A percentile compares a stretch with the other conserved stretches of the same genome.
Conservation (phyloP, 2,113 vertebrate genomes). For the Bombycilla garrulus region DNA sequence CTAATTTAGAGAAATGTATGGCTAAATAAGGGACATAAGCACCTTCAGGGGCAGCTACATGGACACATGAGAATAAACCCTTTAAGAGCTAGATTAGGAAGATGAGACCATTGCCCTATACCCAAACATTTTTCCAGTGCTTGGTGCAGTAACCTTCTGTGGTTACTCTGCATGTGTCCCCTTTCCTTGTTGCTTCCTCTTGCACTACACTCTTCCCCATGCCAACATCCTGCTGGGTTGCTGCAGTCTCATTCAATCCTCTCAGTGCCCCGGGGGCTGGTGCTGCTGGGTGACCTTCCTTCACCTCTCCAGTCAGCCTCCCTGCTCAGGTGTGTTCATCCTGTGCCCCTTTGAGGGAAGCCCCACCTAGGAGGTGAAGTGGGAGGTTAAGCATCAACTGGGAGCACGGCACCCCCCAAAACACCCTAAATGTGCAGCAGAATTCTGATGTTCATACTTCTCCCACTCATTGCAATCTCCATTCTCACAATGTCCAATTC, state of each 20-base stretch:
- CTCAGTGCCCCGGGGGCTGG: background rate
- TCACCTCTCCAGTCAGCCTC: background rate
- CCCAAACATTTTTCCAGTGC: background rate
- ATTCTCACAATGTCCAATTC: background rate
- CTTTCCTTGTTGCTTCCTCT: background rate
- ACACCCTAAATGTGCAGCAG: background rate
- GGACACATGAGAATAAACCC: background rate
- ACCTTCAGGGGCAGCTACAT: background rate
- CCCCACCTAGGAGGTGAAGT: background rate
- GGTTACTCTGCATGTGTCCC: background rate
- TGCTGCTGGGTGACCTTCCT: background rate
- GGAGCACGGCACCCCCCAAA: background rate
- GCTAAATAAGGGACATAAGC: background rate
- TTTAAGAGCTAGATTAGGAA: background rate
- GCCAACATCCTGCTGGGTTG: background rate
- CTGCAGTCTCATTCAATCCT: background rate
- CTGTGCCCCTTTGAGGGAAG: background rate
- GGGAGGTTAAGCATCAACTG: background rate
- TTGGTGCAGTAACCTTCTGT: background rate
- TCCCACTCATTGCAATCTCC: background rate
- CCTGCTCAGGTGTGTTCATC: background rate
- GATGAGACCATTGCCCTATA: background rate
- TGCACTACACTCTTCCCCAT: background rate
- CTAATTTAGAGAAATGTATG: background rate
- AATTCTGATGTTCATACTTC: accelerated